Percentiles rank a stretch among this genome's conserved stretches.
Evolutionary conservation across 1,140 invertebrate species (phyloP).

Genomic region (Drosophila tani): DNA sequence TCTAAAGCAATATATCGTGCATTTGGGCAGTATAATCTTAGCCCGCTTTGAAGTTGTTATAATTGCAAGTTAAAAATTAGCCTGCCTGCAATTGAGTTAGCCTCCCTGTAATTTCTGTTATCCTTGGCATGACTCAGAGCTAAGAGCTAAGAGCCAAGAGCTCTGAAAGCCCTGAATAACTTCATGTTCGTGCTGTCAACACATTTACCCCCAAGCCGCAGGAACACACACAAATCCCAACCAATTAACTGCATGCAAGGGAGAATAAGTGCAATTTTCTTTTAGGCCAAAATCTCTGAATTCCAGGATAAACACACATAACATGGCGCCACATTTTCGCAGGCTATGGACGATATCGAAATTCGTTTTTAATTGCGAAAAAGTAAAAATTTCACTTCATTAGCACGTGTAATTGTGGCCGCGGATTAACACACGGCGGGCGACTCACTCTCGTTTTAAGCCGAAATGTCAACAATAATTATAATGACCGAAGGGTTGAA

Average conservation of each 20-base stretch:
- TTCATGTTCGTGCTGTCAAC: conserved; percentile 48
- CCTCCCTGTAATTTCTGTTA: conserved; percentile 20
- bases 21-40: conserved; percentile 9
- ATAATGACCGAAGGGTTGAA: conserved; percentile 43
- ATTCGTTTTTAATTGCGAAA: conserved; percentile 63
- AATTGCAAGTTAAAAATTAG: conserved; percentile 23
- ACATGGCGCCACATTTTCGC: conserved; percentile 18
- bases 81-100: background rate
- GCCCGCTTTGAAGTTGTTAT: conserved; percentile 21
- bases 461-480: conserved; percentile 79
- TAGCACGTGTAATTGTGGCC: conserved; percentile 69
- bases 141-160: background rate
- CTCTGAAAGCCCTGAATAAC: conserved; percentile 31
- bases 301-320: conserved; percentile 9
- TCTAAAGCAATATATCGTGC: conserved; percentile 3
- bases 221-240: conserved; percentile 6
- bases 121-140: conserved; percentile 50
- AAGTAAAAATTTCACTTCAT: conserved; percentile 73
- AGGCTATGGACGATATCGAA: conserved; percentile 36
- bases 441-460: conserved; percentile 25
- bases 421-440: conserved; percentile 39
- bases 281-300: conserved; percentile 16
- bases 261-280: conserved; percentile 20
- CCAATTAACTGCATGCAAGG: conserved; percentile 71
- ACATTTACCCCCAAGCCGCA: conserved; percentile 16